Percentiles rank a stretch among this genome's conserved stretches.
Evolutionary conservation across 2,888 invertebrate genomes (phyloP).

Genomic region (Hirtodrosophila histrioides): DNA sequence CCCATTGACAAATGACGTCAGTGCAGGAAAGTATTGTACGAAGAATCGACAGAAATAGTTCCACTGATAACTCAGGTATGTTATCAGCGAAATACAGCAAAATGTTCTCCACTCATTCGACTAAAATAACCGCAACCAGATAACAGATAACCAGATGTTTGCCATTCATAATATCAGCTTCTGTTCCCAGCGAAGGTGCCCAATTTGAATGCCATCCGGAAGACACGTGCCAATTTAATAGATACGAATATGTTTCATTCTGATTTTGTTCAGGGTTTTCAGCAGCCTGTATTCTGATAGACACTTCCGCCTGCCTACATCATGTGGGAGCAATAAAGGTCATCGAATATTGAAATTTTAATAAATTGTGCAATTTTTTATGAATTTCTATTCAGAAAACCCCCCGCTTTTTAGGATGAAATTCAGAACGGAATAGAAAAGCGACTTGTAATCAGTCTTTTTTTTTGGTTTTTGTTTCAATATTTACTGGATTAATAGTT

Average conservation of each 20-base stretch:
- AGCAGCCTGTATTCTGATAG: constrained; percentile 1
- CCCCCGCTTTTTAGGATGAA: too few species aligned
- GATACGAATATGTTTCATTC: constrained; percentile 12
- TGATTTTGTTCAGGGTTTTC: neutral
- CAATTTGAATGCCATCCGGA: constrained; percentile 37
- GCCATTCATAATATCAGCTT: constrained; percentile 47
- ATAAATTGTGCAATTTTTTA: too few species aligned
- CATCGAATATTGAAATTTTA: neutral
- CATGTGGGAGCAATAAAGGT: neutral
- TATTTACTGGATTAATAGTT: too few species aligned
- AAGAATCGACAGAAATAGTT: constrained; percentile 48
- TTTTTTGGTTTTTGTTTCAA: too few species aligned
- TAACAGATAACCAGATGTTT: constrained; percentile 58
- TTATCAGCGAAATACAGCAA: constrained; percentile 59
- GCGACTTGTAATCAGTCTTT: too few species aligned
- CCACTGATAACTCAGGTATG: constrained; percentile 67
- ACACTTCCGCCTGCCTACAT: constrained; percentile 10
- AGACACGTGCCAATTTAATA: constrained; percentile 45
- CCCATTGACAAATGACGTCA: constrained; percentile 53
- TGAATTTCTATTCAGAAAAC: too few species aligned
- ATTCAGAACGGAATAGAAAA: too few species aligned
- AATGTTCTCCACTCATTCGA: constrained; percentile 33
- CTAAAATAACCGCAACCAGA: constrained; percentile 44
- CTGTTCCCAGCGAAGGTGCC: constrained; percentile 29
- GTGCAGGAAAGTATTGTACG: constrained; percentile 23